Conservation (phyloP, 2,888 invertebrate genomes). For the Rhogogaster chlorosoma region DNA sequence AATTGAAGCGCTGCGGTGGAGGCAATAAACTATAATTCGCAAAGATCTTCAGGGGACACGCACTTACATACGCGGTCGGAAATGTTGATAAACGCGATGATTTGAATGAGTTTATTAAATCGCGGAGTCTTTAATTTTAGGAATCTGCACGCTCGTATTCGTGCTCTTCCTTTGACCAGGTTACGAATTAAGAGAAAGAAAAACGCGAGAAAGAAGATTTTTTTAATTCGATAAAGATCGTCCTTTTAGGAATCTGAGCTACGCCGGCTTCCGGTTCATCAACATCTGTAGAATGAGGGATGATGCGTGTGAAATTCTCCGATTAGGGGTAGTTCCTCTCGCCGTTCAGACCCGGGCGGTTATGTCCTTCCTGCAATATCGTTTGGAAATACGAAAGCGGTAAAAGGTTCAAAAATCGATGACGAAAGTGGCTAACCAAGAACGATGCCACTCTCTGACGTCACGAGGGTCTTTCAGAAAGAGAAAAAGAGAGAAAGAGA, state of each 20-base stretch:
- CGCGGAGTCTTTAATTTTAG: background rate
- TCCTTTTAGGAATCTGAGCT: background rate
- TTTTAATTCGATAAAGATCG: background rate
- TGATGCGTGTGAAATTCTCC: background rate
- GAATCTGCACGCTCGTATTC: background rate
- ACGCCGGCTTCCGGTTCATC: background rate
- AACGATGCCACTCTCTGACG: conserved; percentile 14
- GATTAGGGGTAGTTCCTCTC: background rate
- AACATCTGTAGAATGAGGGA: conserved; percentile 13
- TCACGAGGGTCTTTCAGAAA: background rate
- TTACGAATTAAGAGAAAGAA: background rate
- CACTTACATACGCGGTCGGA: background rate
- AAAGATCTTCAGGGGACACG: background rate
- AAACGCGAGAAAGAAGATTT: background rate
- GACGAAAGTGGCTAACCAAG: background rate
- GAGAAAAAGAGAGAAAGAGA: background rate
- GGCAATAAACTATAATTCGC: background rate
- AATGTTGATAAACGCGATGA: background rate
- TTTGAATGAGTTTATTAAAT: background rate
- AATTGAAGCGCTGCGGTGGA: background rate
- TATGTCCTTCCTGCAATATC: conserved; percentile 9
- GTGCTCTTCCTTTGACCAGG: no score
- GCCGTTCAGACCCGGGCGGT: background rate
- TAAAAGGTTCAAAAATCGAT: conserved; percentile 29
- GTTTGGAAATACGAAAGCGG: conserved; percentile 24